Conservation (phyloP, 2,888 invertebrate species). For the Leucozona laternaria region DNA sequence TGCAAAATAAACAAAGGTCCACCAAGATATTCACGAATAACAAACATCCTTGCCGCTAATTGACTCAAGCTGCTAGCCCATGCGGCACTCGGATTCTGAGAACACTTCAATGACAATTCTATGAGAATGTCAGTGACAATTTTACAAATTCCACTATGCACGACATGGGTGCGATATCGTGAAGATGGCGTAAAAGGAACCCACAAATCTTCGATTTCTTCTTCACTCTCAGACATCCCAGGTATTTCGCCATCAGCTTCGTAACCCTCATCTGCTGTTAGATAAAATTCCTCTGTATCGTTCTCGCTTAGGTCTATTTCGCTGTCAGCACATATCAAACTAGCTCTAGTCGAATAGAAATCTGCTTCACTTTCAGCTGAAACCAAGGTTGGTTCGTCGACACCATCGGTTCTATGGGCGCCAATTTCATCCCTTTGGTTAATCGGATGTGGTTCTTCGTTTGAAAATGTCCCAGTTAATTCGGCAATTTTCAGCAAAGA, state of each 20-base stretch:
- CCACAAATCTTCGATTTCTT: slow-evolving; percentile 79
- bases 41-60: slow-evolving; percentile 81
- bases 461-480: slow-evolving; percentile 76
- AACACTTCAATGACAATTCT: slow-evolving; percentile 81
- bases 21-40: slow-evolving; percentile 83
- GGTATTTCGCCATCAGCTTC: slow-evolving; percentile 83
- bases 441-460: slow-evolving; percentile 16
- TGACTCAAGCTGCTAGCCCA: slow-evolving; percentile 82
- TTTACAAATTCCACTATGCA: slow-evolving; percentile 82
- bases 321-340: slow-evolving; percentile 81
- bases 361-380: slow-evolving; percentile 79
- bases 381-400: slow-evolving; percentile 53
- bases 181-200: slow-evolving; percentile 81
- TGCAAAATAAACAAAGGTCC: slow-evolving; percentile 81
- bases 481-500: slow-evolving; percentile 82
- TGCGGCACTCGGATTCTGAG: slow-evolving; percentile 78
- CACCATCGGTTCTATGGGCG: slow-evolving; percentile 33
- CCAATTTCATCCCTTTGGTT: slow-evolving; percentile 77
- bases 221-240: slow-evolving; percentile 81
- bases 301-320: slow-evolving; percentile 82
- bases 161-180: slow-evolving; percentile 81
- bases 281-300: slow-evolving; percentile 81
- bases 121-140: slow-evolving; percentile 82
- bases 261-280: slow-evolving; percentile 83
- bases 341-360: slow-evolving; percentile 81